Evolutionary conservation across 1,140 invertebrate genomes (phyloP).

Genomic region (Drosophila chauvacae): DNA sequence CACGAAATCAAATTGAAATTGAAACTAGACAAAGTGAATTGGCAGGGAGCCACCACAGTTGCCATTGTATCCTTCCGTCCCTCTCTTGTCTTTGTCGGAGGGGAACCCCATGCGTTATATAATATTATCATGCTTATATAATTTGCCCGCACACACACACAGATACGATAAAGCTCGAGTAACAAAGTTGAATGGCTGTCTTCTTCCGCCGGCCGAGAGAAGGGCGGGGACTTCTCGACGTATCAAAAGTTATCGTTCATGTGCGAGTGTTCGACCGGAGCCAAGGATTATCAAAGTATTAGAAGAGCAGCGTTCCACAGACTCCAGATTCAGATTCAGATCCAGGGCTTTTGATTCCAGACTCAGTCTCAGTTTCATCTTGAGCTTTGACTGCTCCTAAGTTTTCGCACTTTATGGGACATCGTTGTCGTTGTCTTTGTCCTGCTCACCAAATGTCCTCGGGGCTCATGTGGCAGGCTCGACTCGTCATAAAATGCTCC

Average conservation of each 20-base stretch:
- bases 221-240: slow-evolving; percentile 14
- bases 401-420: slow-evolving; percentile 75
- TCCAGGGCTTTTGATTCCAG: slow-evolving; percentile 14
- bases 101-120: slow-evolving; percentile 56
- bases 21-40: slow-evolving; percentile 76
- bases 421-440: slow-evolving; percentile 34
- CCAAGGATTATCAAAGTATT: slow-evolving; percentile 77
- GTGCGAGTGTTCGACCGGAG: slow-evolving; percentile 56
- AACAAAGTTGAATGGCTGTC: slow-evolving; percentile 76
- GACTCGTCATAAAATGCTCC: slow-evolving; percentile 65
- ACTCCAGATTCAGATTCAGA: slow-evolving; percentile 10
- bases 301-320: slow-evolving; percentile 40
- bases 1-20: slow-evolving; percentile 74
- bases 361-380: slow-evolving; percentile 27
- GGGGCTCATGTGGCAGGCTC: slow-evolving; percentile 57
- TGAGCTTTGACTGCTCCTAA: slow-evolving; percentile 70
- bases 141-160: slow-evolving; percentile 52
- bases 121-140: slow-evolving; percentile 79
- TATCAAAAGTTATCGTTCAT: slow-evolving; percentile 73
- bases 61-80: slow-evolving; percentile 2
- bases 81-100: neutral
- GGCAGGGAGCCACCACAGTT: slow-evolving; percentile 25
- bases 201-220: slow-evolving; percentile 21
- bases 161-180: slow-evolving; percentile 67
- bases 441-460: slow-evolving; percentile 57